Percentiles rank a stretch among this genome's conserved stretches.
phyloP scores from a whole-genome alignment of 1,140 invertebrate genomes.

The Aphelenchoides besseyi region DNA sequence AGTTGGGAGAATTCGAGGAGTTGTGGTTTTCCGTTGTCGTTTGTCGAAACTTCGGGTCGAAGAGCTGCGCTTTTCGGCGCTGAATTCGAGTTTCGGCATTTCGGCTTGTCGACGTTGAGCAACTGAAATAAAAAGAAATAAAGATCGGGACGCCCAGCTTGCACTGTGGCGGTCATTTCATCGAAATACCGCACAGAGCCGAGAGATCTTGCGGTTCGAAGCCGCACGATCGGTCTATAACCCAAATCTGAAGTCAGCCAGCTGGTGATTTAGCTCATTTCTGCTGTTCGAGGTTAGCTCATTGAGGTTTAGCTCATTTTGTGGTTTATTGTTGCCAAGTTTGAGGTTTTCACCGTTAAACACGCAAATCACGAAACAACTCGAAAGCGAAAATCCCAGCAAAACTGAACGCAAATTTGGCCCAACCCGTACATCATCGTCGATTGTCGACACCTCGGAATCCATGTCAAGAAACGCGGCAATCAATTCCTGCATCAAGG shows the following conservation, averaged over 20 bases:
- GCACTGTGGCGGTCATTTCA: no score
- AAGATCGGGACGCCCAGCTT: no score
- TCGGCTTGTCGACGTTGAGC: no score
- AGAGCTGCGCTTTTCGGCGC: no score
- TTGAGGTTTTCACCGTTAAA: neutral
- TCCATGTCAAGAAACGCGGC: neutral
- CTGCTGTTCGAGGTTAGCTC: conserved; percentile 1
- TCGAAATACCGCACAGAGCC: neutral
- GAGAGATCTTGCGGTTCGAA: neutral
- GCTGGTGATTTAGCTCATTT: conserved; percentile 3
- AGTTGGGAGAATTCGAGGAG: no score
- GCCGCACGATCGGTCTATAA: neutral
- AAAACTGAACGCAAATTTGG: neutral
- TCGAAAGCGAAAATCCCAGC: neutral
- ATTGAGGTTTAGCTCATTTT: neutral
- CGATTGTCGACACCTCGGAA: neutral
- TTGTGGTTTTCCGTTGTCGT: no score
- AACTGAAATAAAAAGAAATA: no score
- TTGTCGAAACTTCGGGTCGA: no score
- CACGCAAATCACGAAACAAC: neutral
- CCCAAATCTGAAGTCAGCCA: neutral
- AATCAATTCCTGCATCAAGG: no score
- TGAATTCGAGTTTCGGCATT: no score
- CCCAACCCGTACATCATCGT: neutral
- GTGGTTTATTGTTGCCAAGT: conserved; percentile 3